A percentile compares a stretch with the other conserved stretches of the same genome.
Conservation (phyloP, 2,113 vertebrate genomes). For the Poeciliopsis occidentalis region DNA sequence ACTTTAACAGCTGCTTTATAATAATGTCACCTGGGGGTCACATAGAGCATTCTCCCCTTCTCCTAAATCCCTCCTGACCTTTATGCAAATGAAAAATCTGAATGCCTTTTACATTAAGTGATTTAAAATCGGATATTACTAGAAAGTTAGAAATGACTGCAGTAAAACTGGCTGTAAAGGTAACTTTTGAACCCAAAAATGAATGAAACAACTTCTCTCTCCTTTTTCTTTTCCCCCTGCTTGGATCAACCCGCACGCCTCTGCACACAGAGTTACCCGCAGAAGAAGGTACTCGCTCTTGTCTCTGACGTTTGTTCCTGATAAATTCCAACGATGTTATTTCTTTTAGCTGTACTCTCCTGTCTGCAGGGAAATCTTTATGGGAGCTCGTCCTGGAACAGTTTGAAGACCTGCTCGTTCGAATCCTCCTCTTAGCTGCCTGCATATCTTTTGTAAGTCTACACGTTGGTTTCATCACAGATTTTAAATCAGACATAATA, state of each 20-base stretch:
- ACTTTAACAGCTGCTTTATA: conserved; percentile 61
- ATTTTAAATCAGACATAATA: background rate
- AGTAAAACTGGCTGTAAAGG: too few relatives aligned
- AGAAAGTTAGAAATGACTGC: background rate
- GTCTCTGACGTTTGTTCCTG: background rate
- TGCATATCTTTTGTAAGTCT: conserved; percentile 98
- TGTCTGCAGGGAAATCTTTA: conserved; percentile 92
- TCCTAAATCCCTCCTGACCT: conserved; percentile 30
- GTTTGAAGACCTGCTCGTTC: conserved; percentile 98
- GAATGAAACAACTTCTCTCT: background rate
- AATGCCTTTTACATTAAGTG: too few relatives aligned
- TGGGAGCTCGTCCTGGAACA: conserved; percentile 96
- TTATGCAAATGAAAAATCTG: conserved; percentile 5
- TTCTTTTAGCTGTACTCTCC: conserved; percentile 10
- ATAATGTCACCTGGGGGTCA: conserved; percentile 51
- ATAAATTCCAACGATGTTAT: conserved; percentile 1
- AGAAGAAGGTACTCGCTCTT: conserved; percentile 88
- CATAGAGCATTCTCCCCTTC: background rate
- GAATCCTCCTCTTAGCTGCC: conserved; percentile 96
- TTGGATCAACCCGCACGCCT: conserved; percentile 46
- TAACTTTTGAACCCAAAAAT: background rate
- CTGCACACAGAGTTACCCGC: conserved; percentile 89
- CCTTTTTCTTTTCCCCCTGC: conserved; percentile 24
- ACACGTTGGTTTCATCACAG: background rate
- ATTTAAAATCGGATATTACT: background rate